phyloP scores from a whole-genome alignment of 2,888 invertebrate species.

The Melinaea menophilus region DNA sequence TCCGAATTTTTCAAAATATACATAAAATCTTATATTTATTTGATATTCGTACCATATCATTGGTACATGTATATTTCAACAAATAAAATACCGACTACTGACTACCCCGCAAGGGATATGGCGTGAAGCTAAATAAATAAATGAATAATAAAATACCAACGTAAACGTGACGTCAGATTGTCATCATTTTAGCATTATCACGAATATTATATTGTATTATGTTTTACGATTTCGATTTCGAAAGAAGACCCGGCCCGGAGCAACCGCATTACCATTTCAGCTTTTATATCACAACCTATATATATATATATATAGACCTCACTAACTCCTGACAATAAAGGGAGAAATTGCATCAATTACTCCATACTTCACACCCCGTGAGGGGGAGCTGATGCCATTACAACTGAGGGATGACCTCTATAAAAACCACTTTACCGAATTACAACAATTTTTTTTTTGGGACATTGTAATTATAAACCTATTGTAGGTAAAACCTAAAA shows the following conservation, averaged over 20 bases:
- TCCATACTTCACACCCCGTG: slow-evolving; percentile 22
- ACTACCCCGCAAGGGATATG: too few relatives aligned
- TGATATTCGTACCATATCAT: too few relatives aligned
- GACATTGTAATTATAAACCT: neutral
- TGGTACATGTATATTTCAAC: too few relatives aligned
- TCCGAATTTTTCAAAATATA: too few relatives aligned
- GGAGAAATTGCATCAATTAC: slow-evolving; percentile 22
- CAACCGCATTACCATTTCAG: slow-evolving; percentile 8
- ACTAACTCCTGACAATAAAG: slow-evolving; percentile 23
- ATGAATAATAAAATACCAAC: neutral
- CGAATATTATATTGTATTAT: slow-evolving; percentile 9
- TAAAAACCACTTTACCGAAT: slow-evolving; percentile 17
- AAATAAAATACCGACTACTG: neutral
- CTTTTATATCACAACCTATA: slow-evolving; percentile 6
- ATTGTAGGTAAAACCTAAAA: too few relatives aligned
- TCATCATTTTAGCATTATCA: neutral
- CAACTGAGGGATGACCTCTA: slow-evolving; percentile 43
- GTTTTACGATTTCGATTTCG: slow-evolving; percentile 5
- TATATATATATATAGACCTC: neutral
- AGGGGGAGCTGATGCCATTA: slow-evolving; percentile 45
- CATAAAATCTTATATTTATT: too few relatives aligned
- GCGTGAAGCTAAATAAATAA: too few relatives aligned
- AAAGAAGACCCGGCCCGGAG: neutral
- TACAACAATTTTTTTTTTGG: neutral
- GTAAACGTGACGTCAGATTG: neutral